Percentiles rank a stretch among this genome's conserved stretches.
phyloP scores from a whole-genome alignment of 2,797 vertebrate genomes.

The Eleutherodactylus coqui region DNA sequence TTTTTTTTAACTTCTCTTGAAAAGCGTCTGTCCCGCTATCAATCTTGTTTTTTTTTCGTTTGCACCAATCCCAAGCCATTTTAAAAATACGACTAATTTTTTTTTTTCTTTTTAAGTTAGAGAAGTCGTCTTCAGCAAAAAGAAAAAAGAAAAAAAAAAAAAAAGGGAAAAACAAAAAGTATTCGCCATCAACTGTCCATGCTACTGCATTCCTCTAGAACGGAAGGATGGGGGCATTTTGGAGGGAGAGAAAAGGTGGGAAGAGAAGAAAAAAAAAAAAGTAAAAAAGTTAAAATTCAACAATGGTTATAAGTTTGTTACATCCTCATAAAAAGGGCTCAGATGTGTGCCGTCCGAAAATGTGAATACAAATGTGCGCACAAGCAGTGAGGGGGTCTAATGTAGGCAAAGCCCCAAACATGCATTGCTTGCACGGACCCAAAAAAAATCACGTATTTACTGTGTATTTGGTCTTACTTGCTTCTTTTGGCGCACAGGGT shows the following conservation, averaged over 20 bases:
- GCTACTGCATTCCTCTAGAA: constrained; percentile 96
- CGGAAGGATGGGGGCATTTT: constrained; percentile 66
- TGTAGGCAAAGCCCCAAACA: no score
- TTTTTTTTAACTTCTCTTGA: constrained; percentile 76
- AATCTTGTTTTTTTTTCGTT: constrained; percentile 79
- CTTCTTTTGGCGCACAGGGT: no score
- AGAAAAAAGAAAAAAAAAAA: neutral
- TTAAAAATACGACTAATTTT: constrained; percentile 83
- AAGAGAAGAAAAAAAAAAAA: neutral
- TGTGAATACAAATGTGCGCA: no score
- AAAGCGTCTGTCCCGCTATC: constrained; percentile 85
- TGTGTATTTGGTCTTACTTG: no score
- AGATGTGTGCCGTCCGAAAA: no score
- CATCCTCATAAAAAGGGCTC: no score
- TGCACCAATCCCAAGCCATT: constrained; percentile 87
- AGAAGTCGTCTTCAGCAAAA: constrained; percentile 85
- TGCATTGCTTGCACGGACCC: no score
- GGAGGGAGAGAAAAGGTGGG: constrained; percentile 6
- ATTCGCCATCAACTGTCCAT: constrained; percentile 99
- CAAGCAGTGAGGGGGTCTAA: no score
- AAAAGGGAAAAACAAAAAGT: constrained; percentile 18
- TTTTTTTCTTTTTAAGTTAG: constrained; percentile 75
- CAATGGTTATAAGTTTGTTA: neutral
- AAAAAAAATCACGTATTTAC: no score
- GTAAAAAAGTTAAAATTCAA: neutral